Percentiles rank a stretch among this genome's conserved stretches.
phyloP scores from a whole-genome alignment of 2,888 invertebrate genomes.

The Hirtodrosophila confusa region DNA sequence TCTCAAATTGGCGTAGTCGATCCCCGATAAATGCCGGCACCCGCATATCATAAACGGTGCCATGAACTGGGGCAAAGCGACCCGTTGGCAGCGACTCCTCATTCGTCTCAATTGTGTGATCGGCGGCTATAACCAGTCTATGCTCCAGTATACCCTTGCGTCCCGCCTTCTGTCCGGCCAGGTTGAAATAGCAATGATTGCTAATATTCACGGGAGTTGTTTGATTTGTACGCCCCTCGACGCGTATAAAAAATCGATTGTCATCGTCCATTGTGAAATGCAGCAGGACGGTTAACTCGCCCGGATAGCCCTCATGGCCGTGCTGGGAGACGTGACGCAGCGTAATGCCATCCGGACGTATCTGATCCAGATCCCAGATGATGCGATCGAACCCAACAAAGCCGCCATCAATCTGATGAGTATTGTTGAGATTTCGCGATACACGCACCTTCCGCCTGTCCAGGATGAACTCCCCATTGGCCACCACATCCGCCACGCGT shows the following conservation, averaged over 20 bases:
- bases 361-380: conserved; percentile 86
- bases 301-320: conserved; percentile 95
- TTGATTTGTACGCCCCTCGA: conserved; percentile 90
- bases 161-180: conserved; percentile 90
- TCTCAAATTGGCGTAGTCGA: conserved; percentile 87
- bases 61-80: conserved; percentile 87
- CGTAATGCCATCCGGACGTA: conserved; percentile 85
- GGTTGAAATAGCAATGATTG: conserved; percentile 95
- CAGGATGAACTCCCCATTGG: conserved; percentile 88
- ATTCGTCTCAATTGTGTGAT: conserved; percentile 89
- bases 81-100: conserved; percentile 90
- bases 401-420: conserved; percentile 93
- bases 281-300: conserved; percentile 89
- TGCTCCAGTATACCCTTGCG: conserved; percentile 88
- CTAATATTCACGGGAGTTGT: conserved; percentile 94
- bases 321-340: conserved; percentile 91
- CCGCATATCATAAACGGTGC: conserved; percentile 90
- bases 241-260: conserved; percentile 90
- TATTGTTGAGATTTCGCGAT: conserved; percentile 88
- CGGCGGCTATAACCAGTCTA: conserved; percentile 90
- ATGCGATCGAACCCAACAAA: conserved; percentile 92
- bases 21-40: conserved; percentile 88
- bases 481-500: conserved; percentile 92
- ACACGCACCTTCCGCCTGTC: conserved; percentile 88
- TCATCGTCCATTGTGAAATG: conserved; percentile 89